Evolutionary conservation across 1,140 invertebrate genomes (phyloP).

Genomic region (Ruditapes philippinarum): DNA sequence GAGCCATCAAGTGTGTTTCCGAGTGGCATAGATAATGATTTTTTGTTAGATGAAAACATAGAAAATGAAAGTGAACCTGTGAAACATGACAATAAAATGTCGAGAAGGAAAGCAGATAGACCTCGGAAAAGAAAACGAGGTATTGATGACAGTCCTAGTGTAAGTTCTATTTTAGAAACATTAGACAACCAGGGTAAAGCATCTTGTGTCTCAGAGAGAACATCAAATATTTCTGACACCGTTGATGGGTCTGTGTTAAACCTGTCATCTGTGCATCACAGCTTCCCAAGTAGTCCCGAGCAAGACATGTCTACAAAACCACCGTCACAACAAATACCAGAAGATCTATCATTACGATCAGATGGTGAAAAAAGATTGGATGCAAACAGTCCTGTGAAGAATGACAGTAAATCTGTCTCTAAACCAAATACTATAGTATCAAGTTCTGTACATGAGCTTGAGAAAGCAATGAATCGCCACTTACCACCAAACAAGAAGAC

Average conservation of each 20-base stretch:
- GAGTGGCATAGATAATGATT: constrained; percentile 84
- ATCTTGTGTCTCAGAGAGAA: constrained; percentile 23
- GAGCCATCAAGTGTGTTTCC: constrained; percentile 26
- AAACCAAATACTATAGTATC: constrained; percentile 43
- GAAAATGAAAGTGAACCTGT: constrained; percentile 55
- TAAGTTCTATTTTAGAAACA: constrained; percentile 36
- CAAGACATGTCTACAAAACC: background rate
- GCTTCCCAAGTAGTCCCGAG: constrained; percentile 34
- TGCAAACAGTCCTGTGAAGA: background rate
- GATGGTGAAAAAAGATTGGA: constrained; percentile 9
- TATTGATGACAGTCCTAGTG: constrained; percentile 25
- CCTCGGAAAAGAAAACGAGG: constrained; percentile 82
- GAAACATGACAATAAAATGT: constrained; percentile 79
- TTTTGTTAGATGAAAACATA: constrained; percentile 60
- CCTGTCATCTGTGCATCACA: constrained; percentile 32
- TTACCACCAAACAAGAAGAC: constrained; percentile 89
- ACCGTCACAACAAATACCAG: constrained; percentile 40
- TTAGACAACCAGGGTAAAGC: constrained; percentile 9
- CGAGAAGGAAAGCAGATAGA: constrained; percentile 84
- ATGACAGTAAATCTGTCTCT: background rate
- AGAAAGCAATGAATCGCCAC: constrained; percentile 98
- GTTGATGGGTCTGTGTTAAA: constrained; percentile 31
- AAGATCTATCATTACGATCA: constrained; percentile 44
- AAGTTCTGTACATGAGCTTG: constrained; percentile 95
- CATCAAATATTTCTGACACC: constrained; percentile 38